phyloP scores from a whole-genome alignment of 2,113 vertebrate genomes.

The Pluvialis apricaria region DNA sequence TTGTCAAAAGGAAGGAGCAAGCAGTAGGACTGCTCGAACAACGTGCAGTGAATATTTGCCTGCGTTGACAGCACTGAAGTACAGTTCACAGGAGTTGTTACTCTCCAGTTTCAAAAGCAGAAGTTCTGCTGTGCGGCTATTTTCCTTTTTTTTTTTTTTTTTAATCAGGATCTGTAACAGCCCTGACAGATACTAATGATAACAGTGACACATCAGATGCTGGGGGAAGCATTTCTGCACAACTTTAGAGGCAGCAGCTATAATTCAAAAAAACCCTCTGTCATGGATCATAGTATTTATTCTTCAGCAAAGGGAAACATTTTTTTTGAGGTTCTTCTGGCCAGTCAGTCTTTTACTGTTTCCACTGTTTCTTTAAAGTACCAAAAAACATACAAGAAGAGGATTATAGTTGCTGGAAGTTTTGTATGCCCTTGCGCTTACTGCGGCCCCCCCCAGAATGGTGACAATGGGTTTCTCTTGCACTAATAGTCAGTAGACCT shows the following conservation, averaged over 20 bases:
- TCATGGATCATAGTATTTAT: not conserved
- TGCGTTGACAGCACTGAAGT: not conserved
- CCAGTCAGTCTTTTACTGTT: not conserved
- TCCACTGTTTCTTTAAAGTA: not conserved
- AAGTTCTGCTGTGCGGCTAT: not conserved
- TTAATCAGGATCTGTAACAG: not conserved
- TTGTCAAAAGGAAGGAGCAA: not conserved
- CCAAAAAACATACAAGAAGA: not conserved
- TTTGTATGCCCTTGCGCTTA: not conserved
- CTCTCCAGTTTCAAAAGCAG: not conserved
- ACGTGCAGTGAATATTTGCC: not conserved
- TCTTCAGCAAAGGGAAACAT: not conserved
- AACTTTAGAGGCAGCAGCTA: not conserved
- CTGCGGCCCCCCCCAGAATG: not conserved
- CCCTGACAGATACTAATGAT: conserved; percentile 5
- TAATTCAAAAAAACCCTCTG: not conserved
- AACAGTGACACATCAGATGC: not conserved
- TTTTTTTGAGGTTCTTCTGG: not conserved
- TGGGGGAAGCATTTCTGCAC: not conserved
- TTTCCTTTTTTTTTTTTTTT: not conserved
- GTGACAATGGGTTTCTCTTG: not conserved
- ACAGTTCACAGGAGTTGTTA: not conserved
- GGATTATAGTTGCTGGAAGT: not conserved
- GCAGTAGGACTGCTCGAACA: not conserved
- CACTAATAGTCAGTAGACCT: not conserved